Evolutionary conservation across 1,140 invertebrate genomes (phyloP).

Genomic region (Drosophila littoralis): DNA sequence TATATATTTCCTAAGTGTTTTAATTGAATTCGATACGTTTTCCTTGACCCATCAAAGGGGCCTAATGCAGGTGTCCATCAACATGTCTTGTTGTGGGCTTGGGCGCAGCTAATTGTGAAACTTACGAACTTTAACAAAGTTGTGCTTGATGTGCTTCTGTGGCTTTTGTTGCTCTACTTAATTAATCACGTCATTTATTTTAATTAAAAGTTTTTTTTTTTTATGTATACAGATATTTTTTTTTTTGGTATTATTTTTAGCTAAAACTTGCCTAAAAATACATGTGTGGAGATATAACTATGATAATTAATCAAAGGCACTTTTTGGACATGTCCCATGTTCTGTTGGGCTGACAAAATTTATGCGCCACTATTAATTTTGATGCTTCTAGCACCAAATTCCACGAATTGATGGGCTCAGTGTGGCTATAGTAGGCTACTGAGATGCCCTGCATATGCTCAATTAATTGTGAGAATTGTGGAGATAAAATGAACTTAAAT

Average conservation of each 20-base stretch:
- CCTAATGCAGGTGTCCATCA: conserved; percentile 26
- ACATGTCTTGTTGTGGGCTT: not conserved
- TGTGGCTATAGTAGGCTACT: not conserved
- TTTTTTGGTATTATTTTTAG: conserved; percentile 14
- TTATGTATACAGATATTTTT: not conserved
- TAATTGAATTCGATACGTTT: conserved; percentile 13
- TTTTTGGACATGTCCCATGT: conserved; percentile 43
- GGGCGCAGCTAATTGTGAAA: conserved; percentile 3
- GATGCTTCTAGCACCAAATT: conserved; percentile 42
- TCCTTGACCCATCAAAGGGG: conserved; percentile 11
- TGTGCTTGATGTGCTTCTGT: not conserved
- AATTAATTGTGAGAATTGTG: too few relatives aligned
- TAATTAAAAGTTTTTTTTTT: conserved; percentile 4
- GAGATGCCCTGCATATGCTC: conserved; percentile 11
- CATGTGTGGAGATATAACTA: conserved; percentile 18
- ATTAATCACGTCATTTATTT: conserved; percentile 30
- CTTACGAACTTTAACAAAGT: not conserved
- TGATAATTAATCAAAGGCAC: conserved; percentile 48
- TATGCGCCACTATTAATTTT: conserved; percentile 53
- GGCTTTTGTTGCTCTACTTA: not conserved
- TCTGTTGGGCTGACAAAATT: conserved; percentile 45
- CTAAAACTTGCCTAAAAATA: conserved; percentile 42
- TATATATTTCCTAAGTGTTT: not conserved
- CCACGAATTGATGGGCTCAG: conserved; percentile 37
- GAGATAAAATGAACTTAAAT: not conserved